Evolutionary conservation across 1,140 invertebrate genomes (phyloP), one percentile per base, ranked within the genome.

Genomic region (Musca domestica): DNA sequence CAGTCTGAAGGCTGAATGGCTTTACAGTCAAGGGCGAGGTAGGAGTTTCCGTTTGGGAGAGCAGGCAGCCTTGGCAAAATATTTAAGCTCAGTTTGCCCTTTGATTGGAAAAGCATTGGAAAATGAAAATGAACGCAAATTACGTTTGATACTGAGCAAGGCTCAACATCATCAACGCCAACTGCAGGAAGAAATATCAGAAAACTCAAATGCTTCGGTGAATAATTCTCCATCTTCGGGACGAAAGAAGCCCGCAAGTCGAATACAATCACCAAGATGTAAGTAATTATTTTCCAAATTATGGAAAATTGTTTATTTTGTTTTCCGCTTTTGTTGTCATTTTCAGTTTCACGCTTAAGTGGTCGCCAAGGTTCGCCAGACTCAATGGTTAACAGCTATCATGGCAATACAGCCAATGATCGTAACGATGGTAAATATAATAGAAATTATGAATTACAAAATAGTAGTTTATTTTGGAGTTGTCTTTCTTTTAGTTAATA

Each of bases 1-100:
- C 23, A 95, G 94, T 81, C 86, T 96, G 68, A 93, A 95, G 85
- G 94, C 93, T n/a, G 94, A 96, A 80, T 96, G 95, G 95, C 83
- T 97, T 52, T 96, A 95, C 81, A 95, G 93, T 71, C 95, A 96
- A 85, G 94, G 94, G 22, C 88, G 92, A 76, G 94, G 94, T 14
- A 87, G 94, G 67, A 91, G 94, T 80, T 96, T 92, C 84, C 89
- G 91, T 54, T 84, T 90, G 25, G 94, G 94, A 4, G 92, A 97
- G 77, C 94, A 97, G 73, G 78, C 85, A 14, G 87, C 90, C 66
- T 77, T 95, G n/a, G 88, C 91, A 25, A 90, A 93, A 70, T 96
- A 96, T 83, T 83, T 97, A 12, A 86, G 88, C 9, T 87, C 88
- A 20, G 89, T 90, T 14, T 93, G 92, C 75, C 91, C 92, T 0